Evolutionary conservation across 2,888 invertebrate genomes (phyloP).

Genomic region (Acanthosepion esculentum): DNA sequence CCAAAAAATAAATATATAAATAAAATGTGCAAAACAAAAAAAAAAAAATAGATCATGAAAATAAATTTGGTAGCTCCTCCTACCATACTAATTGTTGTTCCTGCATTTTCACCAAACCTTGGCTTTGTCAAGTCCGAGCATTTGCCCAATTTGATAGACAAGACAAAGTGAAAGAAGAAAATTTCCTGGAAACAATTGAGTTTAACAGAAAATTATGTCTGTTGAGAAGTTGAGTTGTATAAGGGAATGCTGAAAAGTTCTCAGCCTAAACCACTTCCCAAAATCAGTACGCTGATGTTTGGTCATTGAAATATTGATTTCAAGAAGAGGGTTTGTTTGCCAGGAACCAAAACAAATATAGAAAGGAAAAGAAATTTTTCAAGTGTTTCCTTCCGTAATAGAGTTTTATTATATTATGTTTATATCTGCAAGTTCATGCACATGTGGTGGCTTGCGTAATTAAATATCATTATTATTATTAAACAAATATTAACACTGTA

Average conservation of each 20-base stretch:
- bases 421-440: background rate
- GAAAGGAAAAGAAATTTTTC: background rate
- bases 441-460: background rate
- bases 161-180: background rate
- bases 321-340: too few species aligned
- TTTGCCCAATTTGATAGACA: constrained; percentile 5
- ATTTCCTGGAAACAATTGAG: background rate
- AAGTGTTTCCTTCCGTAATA: background rate
- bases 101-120: background rate
- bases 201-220: background rate
- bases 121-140: background rate
- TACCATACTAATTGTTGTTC: background rate
- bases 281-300: too few species aligned
- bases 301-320: too few species aligned
- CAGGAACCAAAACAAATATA: background rate
- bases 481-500: background rate
- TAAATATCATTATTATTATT: background rate
- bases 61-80: background rate
- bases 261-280: too few species aligned
- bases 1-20: background rate
- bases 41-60: constrained; percentile 20
- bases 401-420: background rate
- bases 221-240: background rate
- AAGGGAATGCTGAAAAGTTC: too few species aligned
- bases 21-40: background rate